Evolutionary conservation across 1,140 invertebrate species (phyloP).

Genomic region (Coboldia fuscipes): DNA sequence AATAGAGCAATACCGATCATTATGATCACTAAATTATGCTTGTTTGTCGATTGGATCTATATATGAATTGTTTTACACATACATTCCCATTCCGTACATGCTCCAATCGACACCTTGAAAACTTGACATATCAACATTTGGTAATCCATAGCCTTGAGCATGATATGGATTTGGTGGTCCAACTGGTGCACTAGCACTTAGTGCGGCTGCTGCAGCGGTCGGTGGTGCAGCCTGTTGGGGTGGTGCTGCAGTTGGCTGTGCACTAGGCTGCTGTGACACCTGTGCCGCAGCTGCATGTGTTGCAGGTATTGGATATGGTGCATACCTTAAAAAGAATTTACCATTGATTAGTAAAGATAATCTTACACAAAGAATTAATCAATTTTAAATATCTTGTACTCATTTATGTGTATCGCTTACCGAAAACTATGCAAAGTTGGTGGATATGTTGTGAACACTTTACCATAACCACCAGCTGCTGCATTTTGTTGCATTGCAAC

Average conservation of each 20-base stretch:
- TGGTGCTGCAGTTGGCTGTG: slow-evolving; percentile 22
- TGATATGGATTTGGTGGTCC: slow-evolving; percentile 40
- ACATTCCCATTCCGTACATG: slow-evolving; percentile 81
- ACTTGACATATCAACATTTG: slow-evolving; percentile 75
- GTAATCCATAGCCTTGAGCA: slow-evolving; percentile 61
- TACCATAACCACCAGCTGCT: slow-evolving; percentile 42
- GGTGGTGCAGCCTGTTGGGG: slow-evolving; percentile 10
- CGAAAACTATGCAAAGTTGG: slow-evolving; percentile 19
- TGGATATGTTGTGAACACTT: slow-evolving; percentile 40
- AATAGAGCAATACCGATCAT: too few species aligned
- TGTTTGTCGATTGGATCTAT: too few species aligned
- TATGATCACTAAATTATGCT: too few species aligned
- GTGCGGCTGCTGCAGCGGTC: slow-evolving; percentile 18
- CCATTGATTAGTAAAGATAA: not conserved
- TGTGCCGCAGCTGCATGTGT: slow-evolving; percentile 14
- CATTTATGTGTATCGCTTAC: slow-evolving; percentile 9
- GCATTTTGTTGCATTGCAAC: slow-evolving; percentile 21
- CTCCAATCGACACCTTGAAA: slow-evolving; percentile 80
- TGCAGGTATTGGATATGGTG: slow-evolving; percentile 20
- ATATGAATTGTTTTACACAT: slow-evolving; percentile 38
- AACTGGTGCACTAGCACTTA: slow-evolving; percentile 25
- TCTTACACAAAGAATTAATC: not conserved
- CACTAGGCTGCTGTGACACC: slow-evolving; percentile 7
- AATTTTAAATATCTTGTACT: not conserved
- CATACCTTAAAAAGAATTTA: slow-evolving; percentile 10